A percentile compares a stretch with the other conserved stretches of the same genome.
Conservation (phyloP, 2,888 invertebrate genomes). For the Aleiodes leptofemur region DNA sequence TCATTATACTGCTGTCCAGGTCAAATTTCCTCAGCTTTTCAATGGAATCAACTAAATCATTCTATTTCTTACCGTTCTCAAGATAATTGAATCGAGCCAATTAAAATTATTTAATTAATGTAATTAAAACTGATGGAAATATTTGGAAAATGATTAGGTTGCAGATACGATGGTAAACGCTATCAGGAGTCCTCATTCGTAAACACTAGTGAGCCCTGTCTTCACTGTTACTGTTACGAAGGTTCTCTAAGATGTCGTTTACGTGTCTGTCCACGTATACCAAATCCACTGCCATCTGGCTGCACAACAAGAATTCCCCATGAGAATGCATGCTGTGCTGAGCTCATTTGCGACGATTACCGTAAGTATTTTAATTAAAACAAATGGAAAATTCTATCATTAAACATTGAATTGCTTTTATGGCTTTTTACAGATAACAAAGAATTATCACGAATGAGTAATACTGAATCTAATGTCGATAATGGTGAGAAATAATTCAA, state of each 20-base stretch:
- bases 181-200: slow-evolving; percentile 82
- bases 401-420: slow-evolving; percentile 27
- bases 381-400: slow-evolving; percentile 45
- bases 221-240: slow-evolving; percentile 85
- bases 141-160: slow-evolving; percentile 76
- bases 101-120: no score
- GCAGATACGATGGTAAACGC: slow-evolving; percentile 84
- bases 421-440: slow-evolving; percentile 11
- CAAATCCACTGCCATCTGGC: slow-evolving; percentile 84
- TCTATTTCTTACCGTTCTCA: no score
- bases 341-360: slow-evolving; percentile 82
- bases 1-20: no score
- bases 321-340: slow-evolving; percentile 85
- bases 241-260: slow-evolving; percentile 86
- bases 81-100: no score
- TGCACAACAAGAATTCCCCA: slow-evolving; percentile 82
- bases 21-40: no score
- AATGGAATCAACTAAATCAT: no score
- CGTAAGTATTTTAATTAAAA: slow-evolving; percentile 74
- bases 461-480: not conserved
- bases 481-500: slow-evolving; percentile 6
- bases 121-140: not conserved
- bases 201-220: slow-evolving; percentile 84
- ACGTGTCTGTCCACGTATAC: slow-evolving; percentile 85
- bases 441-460: slow-evolving; percentile 24